These are phyloP conservation scores for Actias luna DNA, from an alignment of 2,888 invertebrate species.

Conservation along the genomic window DNA sequence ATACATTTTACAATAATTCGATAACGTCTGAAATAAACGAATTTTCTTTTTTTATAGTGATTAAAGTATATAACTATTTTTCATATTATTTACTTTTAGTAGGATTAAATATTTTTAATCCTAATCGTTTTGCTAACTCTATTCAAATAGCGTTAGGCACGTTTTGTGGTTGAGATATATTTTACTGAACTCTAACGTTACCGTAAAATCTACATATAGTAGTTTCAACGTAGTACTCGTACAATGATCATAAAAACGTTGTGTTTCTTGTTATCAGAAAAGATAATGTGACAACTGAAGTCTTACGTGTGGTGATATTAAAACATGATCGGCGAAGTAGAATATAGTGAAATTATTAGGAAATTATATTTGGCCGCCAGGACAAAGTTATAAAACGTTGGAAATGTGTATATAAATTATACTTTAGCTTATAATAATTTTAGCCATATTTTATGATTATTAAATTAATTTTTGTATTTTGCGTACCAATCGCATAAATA, in stretches of 20 bases:
- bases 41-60: background rate
- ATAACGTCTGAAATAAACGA: too few relatives aligned
- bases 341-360: background rate
- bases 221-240: background rate
- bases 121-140: background rate
- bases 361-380: background rate
- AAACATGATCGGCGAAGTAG: background rate
- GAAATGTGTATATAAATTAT: background rate
- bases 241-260: background rate
- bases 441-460: too few relatives aligned
- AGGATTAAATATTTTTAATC: background rate
- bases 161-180: background rate
- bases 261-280: background rate
- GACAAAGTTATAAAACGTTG: background rate
- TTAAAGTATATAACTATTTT: background rate
- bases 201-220: background rate
- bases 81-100: background rate
- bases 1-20: too few relatives aligned
- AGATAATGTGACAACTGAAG: background rate
- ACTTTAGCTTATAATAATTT: background rate
- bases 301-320: background rate
- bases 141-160: background rate
- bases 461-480: too few relatives aligned
- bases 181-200: background rate
- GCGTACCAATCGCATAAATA: too few relatives aligned